Base-by-base conservation (phyloP, 2,113 vertebrate genomes). In the Phalacrocorax carbo region DNA sequence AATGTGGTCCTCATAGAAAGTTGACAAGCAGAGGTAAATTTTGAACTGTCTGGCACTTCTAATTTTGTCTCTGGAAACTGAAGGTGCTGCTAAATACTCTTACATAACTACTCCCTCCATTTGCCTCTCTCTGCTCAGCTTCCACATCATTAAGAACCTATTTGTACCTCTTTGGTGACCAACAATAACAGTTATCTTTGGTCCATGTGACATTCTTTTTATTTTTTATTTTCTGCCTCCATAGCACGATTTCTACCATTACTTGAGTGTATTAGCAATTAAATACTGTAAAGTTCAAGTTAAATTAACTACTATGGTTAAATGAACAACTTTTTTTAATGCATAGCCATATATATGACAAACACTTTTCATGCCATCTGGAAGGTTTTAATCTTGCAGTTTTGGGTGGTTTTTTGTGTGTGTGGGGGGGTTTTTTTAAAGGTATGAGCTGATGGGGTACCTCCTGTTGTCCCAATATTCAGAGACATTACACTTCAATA, bases 281-380 rank as follows among this genome's bases (percentile, higher is more conserved):
- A 76, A 95, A 38, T 65, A 75, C 25, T 18, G 68, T 64, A 83
- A 38, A 38, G 38, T 11, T 38, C 38, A 38, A 38, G 20, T 91
- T 89, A 86, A 93, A 94, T 72, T 44, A 95, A 94, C 54, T 85
- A 87, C 29, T 92, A 18, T 55, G 21, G 32, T 51, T 93, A 79
- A 92, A 93, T 51, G 34, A 87, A 78, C 83, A 57, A 71, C 40
- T 70, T 80, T 90, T 92, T 80, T 76, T 88, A 96, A 91, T 23
- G n/a, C 92, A 96, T 90, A 97, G 87, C 75, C 92, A 96, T 77
- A 86, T 91, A 81, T 86, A 93, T 88, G 79, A 96, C 73, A 94
- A 97, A 97, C 49, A 46, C 36, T 87, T 93, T 91, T 94, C 82
- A 81, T 81, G 65, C 94, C 86, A 97, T 97, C 96, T 97, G 97